Conservation (phyloP, 2,888 invertebrate species). For the Synanthedon myopaeformis region DNA sequence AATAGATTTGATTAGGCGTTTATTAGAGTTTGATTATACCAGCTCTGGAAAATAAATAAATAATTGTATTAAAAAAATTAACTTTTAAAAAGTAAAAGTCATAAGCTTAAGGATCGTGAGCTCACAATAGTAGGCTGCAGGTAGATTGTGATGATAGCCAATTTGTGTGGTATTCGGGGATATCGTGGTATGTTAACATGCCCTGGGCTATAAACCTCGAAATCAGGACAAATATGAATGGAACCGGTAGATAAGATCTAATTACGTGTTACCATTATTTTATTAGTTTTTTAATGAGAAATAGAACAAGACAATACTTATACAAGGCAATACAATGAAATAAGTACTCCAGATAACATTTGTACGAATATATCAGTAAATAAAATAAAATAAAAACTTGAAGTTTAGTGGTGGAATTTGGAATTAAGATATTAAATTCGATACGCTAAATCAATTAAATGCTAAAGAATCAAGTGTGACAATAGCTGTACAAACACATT, state of each 20-base stretch:
- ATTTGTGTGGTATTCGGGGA: conserved; percentile 39
- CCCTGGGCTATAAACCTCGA: conserved; percentile 16
- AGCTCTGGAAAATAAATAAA: too few relatives aligned
- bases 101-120: conserved; percentile 20
- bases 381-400: not conserved
- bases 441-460: conserved; percentile 15
- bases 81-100: not conserved
- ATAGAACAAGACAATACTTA: too few relatives aligned
- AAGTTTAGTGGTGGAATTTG: not conserved
- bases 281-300: too few relatives aligned
- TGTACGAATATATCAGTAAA: too few relatives aligned
- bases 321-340: too few relatives aligned
- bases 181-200: conserved; percentile 28
- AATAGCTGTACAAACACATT: conserved; percentile 26
- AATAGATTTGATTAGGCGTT: too few relatives aligned
- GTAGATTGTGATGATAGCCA: conserved; percentile 32
- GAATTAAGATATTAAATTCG: not conserved
- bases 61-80: not conserved
- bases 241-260: conserved; percentile 8
- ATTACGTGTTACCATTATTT: conserved; percentile 5
- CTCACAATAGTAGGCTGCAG: conserved; percentile 18
- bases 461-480: conserved; percentile 18
- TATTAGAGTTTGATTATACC: too few relatives aligned
- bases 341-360: too few relatives aligned
- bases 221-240: conserved; percentile 15